Evolutionary conservation across 2,113 vertebrate genomes (phyloP).

Genomic region (Eudyptes chrysolophus): DNA sequence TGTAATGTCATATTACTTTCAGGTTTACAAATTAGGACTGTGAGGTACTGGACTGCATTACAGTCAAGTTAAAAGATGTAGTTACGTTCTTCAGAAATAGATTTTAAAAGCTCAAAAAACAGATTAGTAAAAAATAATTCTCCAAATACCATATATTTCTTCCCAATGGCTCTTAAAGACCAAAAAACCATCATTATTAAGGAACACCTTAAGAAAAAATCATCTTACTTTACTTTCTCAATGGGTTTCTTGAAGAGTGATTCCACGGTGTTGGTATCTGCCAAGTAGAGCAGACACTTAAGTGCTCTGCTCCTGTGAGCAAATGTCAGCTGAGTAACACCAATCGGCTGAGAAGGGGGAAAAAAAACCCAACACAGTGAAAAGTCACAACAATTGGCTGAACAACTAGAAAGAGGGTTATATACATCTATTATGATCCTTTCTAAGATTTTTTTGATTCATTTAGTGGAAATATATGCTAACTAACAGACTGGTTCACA

Average conservation of each 20-base stretch:
- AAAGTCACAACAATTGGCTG: neutral
- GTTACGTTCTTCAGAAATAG: neutral
- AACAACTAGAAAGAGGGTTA: neutral
- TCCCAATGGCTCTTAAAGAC: neutral
- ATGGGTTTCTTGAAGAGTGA: constrained; percentile 83
- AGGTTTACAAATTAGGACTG: neutral
- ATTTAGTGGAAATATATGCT: neutral
- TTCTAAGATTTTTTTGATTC: neutral
- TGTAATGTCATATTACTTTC: neutral
- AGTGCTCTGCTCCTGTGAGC: constrained; percentile 86
- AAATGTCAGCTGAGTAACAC: constrained; percentile 83
- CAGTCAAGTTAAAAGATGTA: neutral
- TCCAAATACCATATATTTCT: neutral
- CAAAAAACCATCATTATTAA: neutral
- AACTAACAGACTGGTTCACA: neutral
- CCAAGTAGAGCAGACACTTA: constrained; percentile 87
- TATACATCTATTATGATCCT: neutral
- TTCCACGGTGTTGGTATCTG: constrained; percentile 82
- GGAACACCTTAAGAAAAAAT: neutral
- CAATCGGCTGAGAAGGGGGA: constrained; percentile 74
- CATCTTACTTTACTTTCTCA: constrained; percentile 83
- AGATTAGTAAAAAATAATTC: neutral
- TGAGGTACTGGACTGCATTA: neutral
- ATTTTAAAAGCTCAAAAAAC: neutral
- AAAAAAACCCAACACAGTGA: neutral